phyloP scores from a whole-genome alignment of 2,888 invertebrate species.

The Catonia carolina region DNA sequence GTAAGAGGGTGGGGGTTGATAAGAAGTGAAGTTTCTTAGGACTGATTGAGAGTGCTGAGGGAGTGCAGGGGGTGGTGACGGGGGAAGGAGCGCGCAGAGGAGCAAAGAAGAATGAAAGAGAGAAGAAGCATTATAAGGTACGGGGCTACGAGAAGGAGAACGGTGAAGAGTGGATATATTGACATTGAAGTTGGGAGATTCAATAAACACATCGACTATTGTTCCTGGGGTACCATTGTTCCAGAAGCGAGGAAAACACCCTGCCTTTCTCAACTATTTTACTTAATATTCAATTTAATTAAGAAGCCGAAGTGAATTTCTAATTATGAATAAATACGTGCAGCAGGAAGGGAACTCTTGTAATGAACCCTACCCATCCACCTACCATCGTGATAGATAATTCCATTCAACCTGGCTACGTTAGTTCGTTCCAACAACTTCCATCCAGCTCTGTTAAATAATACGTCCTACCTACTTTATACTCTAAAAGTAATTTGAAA shows the following conservation, averaged over 20 bases:
- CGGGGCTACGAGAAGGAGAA: not conserved
- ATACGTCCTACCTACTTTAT: too few relatives aligned
- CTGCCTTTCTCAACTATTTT: conserved; percentile 18
- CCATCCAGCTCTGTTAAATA: too few relatives aligned
- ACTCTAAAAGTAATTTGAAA: too few relatives aligned
- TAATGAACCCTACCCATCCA: too few relatives aligned
- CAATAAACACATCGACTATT: conserved; percentile 13
- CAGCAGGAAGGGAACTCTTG: too few relatives aligned
- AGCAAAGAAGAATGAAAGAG: not conserved
- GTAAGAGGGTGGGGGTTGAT: too few relatives aligned
- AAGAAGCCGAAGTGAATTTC: conserved; percentile 27
- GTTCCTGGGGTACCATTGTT: conserved; percentile 7
- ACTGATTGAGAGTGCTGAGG: not conserved
- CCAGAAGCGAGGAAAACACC: conserved; percentile 7
- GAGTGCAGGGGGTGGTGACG: conserved; percentile 12
- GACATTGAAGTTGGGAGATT: conserved; percentile 10
- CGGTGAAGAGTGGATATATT: not conserved
- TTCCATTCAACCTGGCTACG: too few relatives aligned
- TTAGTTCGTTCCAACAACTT: too few relatives aligned
- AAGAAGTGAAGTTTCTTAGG: too few relatives aligned
- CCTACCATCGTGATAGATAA: too few relatives aligned
- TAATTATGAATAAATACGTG: conserved; percentile 28
- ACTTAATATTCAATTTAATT: conserved; percentile 29
- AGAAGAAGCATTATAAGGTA: not conserved
- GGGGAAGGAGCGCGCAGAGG: not conserved